Evolutionary conservation across 2,797 vertebrate genomes (phyloP).

Genomic region (Falco biarmicus): DNA sequence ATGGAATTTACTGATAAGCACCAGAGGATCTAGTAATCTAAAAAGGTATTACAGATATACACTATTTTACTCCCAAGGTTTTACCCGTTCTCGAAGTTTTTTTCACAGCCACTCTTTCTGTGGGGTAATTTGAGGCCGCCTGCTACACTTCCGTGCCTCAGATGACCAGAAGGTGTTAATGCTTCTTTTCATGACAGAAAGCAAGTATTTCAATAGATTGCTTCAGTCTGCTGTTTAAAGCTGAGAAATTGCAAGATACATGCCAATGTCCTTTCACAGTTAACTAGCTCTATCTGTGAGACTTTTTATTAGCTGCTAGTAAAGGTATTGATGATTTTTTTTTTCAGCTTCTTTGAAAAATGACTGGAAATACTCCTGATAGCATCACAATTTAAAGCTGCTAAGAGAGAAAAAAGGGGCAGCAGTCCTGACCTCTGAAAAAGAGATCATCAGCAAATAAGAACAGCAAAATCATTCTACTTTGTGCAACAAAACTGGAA

Average conservation of each 20-base stretch:
- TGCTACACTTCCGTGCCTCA: background rate
- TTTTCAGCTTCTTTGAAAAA: background rate
- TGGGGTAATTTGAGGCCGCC: background rate
- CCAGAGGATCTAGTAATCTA: background rate
- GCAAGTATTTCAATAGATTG: background rate
- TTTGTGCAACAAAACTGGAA: background rate
- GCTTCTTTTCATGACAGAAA: background rate
- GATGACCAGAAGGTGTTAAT: background rate
- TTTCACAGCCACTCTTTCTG: background rate
- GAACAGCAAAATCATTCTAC: background rate
- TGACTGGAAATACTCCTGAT: background rate
- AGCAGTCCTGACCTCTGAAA: background rate
- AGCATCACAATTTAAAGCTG: background rate
- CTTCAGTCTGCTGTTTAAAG: background rate
- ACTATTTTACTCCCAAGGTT: background rate
- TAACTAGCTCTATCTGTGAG: background rate
- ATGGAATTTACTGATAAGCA: background rate
- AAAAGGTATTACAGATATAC: background rate
- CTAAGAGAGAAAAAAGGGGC: background rate
- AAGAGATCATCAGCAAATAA: background rate
- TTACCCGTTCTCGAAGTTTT: background rate
- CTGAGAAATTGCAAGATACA: background rate
- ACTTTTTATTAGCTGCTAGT: background rate
- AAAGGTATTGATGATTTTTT: background rate
- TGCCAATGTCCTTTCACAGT: background rate